phyloP scores from a whole-genome alignment of 1,140 invertebrate genomes.

The Drosophila tropicalis region DNA sequence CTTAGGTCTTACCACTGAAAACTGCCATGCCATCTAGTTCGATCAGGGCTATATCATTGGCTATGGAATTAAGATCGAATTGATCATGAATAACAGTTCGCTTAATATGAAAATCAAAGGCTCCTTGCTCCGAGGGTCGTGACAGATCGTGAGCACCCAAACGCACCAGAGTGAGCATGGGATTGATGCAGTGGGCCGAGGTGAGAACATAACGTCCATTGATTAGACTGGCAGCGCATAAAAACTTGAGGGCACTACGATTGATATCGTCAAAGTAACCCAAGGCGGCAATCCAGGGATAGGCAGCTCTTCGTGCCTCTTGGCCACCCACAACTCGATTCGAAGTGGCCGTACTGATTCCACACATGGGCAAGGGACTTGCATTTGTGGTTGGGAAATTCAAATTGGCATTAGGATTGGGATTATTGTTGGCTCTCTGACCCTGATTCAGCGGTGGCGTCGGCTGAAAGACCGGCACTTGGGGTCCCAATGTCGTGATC shows the following conservation, averaged over 20 bases:
- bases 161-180: constrained; percentile 52
- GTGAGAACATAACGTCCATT: constrained; percentile 90
- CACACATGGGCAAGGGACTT: constrained; percentile 44
- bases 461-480: constrained; percentile 55
- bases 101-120: constrained; percentile 86
- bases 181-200: constrained; percentile 91
- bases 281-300: constrained; percentile 89
- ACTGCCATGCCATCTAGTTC: constrained; percentile 83
- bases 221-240: constrained; percentile 93
- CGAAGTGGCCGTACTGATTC: constrained; percentile 65
- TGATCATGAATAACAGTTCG: constrained; percentile 86
- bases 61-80: constrained; percentile 86
- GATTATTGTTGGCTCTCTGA: not conserved
- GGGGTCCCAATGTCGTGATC: constrained; percentile 17
- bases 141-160: constrained; percentile 90
- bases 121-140: constrained; percentile 85
- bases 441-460: constrained; percentile 54
- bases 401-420: constrained; percentile 17
- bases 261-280: constrained; percentile 85
- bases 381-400: not conserved
- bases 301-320: constrained; percentile 83
- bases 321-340: constrained; percentile 83
- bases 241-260: constrained; percentile 84
- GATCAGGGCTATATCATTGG: constrained; percentile 91
- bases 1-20: constrained; percentile 19